These are phyloP conservation scores for Planiliza haematocheilus DNA, from an alignment of 2,113 vertebrate genomes.

Conservation along the genomic window DNA sequence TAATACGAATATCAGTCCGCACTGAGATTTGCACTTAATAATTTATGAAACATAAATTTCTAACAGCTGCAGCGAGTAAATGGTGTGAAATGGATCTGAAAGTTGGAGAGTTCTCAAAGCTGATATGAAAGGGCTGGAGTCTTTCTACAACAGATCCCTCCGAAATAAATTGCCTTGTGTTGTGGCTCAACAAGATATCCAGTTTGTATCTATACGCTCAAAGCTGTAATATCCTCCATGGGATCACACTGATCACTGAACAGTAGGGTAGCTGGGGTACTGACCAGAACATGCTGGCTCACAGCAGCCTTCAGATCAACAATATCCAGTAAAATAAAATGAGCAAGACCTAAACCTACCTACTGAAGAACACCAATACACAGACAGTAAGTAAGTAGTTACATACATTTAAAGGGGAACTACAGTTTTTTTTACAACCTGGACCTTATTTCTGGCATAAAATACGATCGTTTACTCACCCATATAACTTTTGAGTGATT, in stretches of 20 bases:
- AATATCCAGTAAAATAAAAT: not conserved
- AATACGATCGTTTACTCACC: too few species aligned
- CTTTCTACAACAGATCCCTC: constrained; percentile 26
- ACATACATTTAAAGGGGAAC: too few species aligned
- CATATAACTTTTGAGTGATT: too few species aligned
- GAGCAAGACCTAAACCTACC: too few species aligned
- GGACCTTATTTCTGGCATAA: too few species aligned
- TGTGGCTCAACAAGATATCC: constrained; percentile 47
- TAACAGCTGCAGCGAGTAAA: constrained; percentile 10
- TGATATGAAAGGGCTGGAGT: constrained; percentile 21
- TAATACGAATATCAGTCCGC: not conserved
- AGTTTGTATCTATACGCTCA: constrained; percentile 25
- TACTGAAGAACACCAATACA: too few species aligned
- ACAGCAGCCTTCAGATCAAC: not conserved
- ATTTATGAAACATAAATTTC: not conserved
- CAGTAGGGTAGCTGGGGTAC: constrained; percentile 9
- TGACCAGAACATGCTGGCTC: not conserved
- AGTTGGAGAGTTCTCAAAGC: constrained; percentile 24
- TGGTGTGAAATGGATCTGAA: constrained; percentile 26
- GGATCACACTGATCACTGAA: constrained; percentile 39
- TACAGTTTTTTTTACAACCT: too few species aligned
- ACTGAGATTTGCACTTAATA: constrained; percentile 5
- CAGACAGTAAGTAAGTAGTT: too few species aligned
- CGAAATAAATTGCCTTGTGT: constrained; percentile 32
- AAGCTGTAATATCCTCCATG: constrained; percentile 40